phyloP scores from a whole-genome alignment of 2,888 invertebrate genomes.

The Polydrusus cervinus region DNA sequence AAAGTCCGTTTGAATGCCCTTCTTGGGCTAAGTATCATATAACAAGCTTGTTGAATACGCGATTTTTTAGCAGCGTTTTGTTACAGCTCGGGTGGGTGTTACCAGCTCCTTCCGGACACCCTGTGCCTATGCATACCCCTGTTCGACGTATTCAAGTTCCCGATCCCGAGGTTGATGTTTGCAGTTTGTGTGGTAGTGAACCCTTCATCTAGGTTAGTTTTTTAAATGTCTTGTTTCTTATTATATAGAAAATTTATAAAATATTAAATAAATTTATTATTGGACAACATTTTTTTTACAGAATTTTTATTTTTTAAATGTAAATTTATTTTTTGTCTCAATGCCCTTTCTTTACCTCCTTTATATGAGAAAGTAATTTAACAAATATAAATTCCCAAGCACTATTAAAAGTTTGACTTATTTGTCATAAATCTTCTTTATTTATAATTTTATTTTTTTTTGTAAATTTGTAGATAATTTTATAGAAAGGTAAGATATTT shows the following conservation, averaged over 20 bases:
- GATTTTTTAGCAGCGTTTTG: conserved; percentile 68
- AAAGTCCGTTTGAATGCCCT: conserved; percentile 62
- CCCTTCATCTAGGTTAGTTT: conserved; percentile 35
- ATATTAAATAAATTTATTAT: no score
- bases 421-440: no score
- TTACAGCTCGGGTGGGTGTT: conserved; percentile 66
- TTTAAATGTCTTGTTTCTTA: not conserved
- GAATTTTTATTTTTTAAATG: no score
- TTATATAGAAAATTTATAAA: not conserved
- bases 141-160: conserved; percentile 22
- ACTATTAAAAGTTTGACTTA: no score
- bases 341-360: no score
- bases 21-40: conserved; percentile 67
- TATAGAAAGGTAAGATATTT: no score
- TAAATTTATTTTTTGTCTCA: no score
- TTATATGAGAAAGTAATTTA: no score
- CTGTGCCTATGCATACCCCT: conserved; percentile 60
- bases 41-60: conserved; percentile 66
- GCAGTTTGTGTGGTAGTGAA: conserved; percentile 25
- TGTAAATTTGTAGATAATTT: no score
- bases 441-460: no score
- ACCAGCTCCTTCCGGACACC: conserved; percentile 68
- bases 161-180: conserved; percentile 26
- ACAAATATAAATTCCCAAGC: no score
- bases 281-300: not conserved